phyloP scores from a whole-genome alignment of 2,888 invertebrate species.

The Callinectes sapidus region DNA sequence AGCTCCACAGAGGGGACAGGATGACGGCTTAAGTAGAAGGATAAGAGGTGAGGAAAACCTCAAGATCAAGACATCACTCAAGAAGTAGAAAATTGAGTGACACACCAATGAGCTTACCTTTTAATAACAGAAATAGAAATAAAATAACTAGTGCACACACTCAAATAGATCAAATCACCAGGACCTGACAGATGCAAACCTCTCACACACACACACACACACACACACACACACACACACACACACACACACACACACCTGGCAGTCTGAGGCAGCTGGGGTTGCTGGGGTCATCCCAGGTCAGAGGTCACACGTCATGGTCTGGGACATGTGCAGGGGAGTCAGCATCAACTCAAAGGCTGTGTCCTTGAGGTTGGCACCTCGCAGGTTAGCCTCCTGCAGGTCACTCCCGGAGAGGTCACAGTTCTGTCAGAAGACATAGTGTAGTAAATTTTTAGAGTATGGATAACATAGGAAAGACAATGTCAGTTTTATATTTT shows the following conservation, averaged over 20 bases:
- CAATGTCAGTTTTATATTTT: not conserved
- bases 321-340: conserved; percentile 97
- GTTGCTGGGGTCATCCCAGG: conserved; percentile 1
- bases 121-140: no score
- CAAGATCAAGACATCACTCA: not conserved
- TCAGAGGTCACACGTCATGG: conserved; percentile 83
- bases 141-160: no score
- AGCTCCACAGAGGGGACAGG: no score
- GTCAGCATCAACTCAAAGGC: conserved; percentile 96
- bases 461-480: not conserved
- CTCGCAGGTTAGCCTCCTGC: conserved; percentile 95
- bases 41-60: not conserved
- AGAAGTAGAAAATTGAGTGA: not conserved
- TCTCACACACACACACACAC: no score
- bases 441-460: conserved; percentile 12
- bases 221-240: no score
- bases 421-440: conserved; percentile 83
- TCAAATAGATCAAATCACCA: no score
- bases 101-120: not conserved
- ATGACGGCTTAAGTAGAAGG: no score
- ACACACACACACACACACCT: no score
- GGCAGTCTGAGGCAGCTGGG: conserved; percentile 44
- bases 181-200: no score
- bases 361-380: conserved; percentile 95
- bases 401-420: conserved; percentile 96